Evolutionary conservation across 2,888 invertebrate species (phyloP).

Genomic region (Caenorhabditis sulstoni): DNA sequence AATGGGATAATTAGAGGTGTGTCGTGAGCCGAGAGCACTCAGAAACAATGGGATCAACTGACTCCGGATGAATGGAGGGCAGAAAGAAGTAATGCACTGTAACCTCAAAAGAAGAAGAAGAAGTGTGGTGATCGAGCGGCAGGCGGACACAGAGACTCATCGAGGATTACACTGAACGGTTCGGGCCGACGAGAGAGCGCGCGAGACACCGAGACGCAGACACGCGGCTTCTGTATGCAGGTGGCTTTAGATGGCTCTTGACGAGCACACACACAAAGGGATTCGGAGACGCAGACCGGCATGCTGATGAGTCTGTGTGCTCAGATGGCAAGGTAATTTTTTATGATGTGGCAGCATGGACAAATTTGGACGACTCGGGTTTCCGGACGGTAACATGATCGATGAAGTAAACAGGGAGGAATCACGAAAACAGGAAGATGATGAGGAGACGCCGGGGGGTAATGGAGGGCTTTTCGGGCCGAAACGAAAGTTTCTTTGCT

Average conservation of each 20-base stretch:
- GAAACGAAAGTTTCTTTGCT: constrained; percentile 43
- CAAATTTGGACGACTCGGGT: constrained; percentile 50
- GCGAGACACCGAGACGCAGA: constrained; percentile 15
- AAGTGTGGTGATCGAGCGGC: constrained; percentile 23
- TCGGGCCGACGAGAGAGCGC: constrained; percentile 18
- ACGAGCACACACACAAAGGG: constrained; percentile 45
- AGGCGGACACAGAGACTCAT: constrained; percentile 16
- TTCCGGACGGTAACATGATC: constrained; percentile 50
- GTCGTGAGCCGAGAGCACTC: constrained; percentile 18
- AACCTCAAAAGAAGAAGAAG: constrained; percentile 3
- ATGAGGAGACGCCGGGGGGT: constrained; percentile 20
- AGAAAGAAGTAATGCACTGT: constrained; percentile 16
- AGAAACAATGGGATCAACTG: constrained; percentile 29
- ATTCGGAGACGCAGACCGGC: constrained; percentile 16
- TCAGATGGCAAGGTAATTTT: constrained; percentile 48
- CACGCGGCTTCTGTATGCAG: constrained; percentile 59
- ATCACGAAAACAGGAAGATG: constrained; percentile 16
- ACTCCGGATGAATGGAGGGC: constrained; percentile 5
- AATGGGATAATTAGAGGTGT: constrained; percentile 48
- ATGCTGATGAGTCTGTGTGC: constrained; percentile 30
- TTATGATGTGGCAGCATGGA: constrained; percentile 35
- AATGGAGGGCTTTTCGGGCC: neutral
- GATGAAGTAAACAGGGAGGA: constrained; percentile 35
- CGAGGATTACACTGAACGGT: constrained; percentile 52
- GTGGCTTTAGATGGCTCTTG: constrained; percentile 60